A percentile compares a stretch with the other conserved stretches of the same genome.
Conservation (phyloP, 2,113 vertebrate genomes). For the Channa argus region DNA sequence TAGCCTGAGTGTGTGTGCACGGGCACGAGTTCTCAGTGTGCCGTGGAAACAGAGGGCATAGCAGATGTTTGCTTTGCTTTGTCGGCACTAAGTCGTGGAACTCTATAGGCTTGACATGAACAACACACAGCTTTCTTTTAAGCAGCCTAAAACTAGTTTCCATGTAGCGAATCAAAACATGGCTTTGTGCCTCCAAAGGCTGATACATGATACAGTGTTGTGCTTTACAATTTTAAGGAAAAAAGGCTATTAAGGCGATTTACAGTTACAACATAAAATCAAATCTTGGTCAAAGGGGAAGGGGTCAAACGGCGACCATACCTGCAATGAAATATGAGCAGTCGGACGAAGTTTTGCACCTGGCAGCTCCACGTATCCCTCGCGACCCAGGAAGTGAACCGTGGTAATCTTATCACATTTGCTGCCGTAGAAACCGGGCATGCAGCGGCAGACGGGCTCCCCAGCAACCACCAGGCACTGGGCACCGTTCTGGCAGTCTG, state of each 20-base stretch:
- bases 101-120: constrained; percentile 42
- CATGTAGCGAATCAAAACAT: constrained; percentile 7
- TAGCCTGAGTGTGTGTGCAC: constrained; percentile 5
- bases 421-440: constrained; percentile 91
- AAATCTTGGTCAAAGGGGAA: no score
- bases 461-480: constrained; percentile 91
- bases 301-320: constrained; percentile 56
- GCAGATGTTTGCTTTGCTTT: constrained; percentile 66
- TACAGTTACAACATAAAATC: no score
- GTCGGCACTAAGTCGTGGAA: constrained; percentile 42
- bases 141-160: constrained; percentile 32
- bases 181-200: neutral
- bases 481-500: constrained; percentile 93
- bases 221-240: neutral
- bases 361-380: constrained; percentile 91
- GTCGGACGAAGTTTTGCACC: constrained; percentile 89
- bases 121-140: constrained; percentile 22
- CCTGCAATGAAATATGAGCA: constrained; percentile 97
- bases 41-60: constrained; percentile 50
- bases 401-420: constrained; percentile 96
- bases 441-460: constrained; percentile 94
- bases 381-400: constrained; percentile 94
- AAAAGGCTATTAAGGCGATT: neutral
- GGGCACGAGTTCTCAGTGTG: constrained; percentile 11
- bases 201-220: neutral